A percentile compares a stretch with the other conserved stretches of the same genome.
Evolutionary conservation across 2,113 vertebrate species (phyloP).

Genomic region (Xenotilapia longispinis): DNA sequence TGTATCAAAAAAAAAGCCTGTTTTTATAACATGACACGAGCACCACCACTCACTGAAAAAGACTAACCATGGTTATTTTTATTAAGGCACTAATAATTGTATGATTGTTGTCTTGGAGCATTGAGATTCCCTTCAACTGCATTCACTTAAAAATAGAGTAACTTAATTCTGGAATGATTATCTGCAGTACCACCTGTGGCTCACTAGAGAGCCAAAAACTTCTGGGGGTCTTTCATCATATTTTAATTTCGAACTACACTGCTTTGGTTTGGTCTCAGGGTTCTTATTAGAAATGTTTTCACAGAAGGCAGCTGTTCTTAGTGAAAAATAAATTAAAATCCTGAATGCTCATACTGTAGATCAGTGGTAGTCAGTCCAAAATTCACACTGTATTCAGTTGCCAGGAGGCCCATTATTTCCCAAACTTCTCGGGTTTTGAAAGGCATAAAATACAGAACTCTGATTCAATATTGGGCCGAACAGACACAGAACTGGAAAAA

Average conservation of each 20-base stretch:
- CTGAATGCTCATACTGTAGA: background rate
- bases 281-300: background rate
- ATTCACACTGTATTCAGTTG: background rate
- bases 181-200: background rate
- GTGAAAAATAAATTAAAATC: rapidly evolving
- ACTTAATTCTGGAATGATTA: background rate
- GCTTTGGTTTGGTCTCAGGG: background rate
- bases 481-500: background rate
- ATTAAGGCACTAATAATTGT: background rate
- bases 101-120: background rate
- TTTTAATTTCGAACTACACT: background rate
- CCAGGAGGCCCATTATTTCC: background rate
- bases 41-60: background rate
- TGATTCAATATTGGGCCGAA: rapidly evolving
- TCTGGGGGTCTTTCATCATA: background rate
- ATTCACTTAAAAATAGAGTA: background rate
- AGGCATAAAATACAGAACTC: background rate
- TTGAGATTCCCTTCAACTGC: background rate
- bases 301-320: background rate
- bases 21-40: background rate
- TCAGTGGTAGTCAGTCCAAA: background rate
- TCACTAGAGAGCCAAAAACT: background rate
- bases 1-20: background rate
- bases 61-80: background rate
- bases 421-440: background rate